phyloP scores from a whole-genome alignment of 2,888 invertebrate genomes.

The Agonopterix alstromeriana region DNA sequence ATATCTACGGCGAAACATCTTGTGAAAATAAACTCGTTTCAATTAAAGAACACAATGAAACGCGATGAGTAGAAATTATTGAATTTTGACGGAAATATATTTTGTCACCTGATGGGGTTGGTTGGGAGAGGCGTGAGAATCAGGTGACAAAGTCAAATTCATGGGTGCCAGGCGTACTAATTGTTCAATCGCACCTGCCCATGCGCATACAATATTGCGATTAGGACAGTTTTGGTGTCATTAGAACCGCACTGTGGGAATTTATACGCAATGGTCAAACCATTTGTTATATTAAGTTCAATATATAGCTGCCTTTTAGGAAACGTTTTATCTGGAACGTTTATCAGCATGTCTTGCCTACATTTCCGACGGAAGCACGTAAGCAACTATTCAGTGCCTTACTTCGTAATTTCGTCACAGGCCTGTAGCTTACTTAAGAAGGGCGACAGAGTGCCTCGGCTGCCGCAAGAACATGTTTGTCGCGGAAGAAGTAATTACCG shows the following conservation, averaged over 20 bases:
- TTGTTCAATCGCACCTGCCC: constrained; percentile 65
- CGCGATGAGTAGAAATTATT: background rate
- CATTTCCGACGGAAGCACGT: constrained; percentile 67
- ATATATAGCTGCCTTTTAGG: background rate
- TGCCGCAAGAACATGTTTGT: constrained; percentile 41
- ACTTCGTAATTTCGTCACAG: constrained; percentile 51
- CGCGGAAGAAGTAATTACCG: constrained; percentile 70
- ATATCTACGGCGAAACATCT: no score
- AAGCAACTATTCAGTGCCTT: constrained; percentile 47
- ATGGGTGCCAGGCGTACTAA: constrained; percentile 39
- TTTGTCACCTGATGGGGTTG: constrained; percentile 2
- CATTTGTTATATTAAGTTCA: background rate
- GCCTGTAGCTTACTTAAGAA: constrained; percentile 46
- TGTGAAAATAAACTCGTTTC: no score
- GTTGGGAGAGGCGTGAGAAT: constrained; percentile 39
- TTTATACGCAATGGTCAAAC: constrained; percentile 1
- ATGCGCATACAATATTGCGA: constrained; percentile 38
- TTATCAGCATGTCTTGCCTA: constrained; percentile 31
- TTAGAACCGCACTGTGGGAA: constrained; percentile 46
- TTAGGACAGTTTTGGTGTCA: constrained; percentile 46
- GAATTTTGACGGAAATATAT: constrained; percentile 1
- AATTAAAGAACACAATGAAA: background rate
- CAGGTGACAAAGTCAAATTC: constrained; percentile 51
- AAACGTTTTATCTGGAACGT: constrained; percentile 7
- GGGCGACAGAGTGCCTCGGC: constrained; percentile 58